Percentiles rank a stretch among this genome's conserved stretches.
Evolutionary conservation across 2,888 invertebrate species (phyloP).

Genomic region (Syrista parreyssii): DNA sequence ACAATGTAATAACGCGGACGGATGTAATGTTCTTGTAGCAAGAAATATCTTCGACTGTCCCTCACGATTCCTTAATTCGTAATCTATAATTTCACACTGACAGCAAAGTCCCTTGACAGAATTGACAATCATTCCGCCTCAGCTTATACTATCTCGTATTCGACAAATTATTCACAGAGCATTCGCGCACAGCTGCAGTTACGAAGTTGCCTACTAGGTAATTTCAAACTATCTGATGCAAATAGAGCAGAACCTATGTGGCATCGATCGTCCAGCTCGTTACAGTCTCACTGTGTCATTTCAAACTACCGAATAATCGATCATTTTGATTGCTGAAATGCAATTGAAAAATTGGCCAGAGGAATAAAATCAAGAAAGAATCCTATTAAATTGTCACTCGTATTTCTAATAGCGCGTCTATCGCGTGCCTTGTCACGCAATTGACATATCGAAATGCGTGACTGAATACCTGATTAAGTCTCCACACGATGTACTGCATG

Average conservation of each 20-base stretch:
- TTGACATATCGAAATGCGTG: not conserved
- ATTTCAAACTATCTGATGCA: not conserved
- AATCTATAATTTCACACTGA: not conserved
- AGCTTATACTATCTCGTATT: not conserved
- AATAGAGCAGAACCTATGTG: not conserved
- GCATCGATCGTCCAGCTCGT: not conserved
- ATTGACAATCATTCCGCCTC: not conserved
- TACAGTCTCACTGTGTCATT: not conserved
- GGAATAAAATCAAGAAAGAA: not conserved
- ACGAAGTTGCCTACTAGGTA: not conserved
- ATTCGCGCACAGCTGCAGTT: not conserved
- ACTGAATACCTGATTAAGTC: not conserved
- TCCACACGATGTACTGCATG: not conserved
- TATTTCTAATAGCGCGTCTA: not conserved
- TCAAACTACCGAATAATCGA: not conserved
- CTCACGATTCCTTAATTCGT: not conserved
- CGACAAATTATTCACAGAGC: not conserved
- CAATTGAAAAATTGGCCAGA: not conserved
- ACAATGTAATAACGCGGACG: not conserved
- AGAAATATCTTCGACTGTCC: not conserved
- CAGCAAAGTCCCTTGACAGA: not conserved
- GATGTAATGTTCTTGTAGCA: not conserved
- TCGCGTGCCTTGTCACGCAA: not conserved
- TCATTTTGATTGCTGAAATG: not conserved
- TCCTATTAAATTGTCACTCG: not conserved